Conservation (phyloP, 2,888 invertebrate genomes). For the Amphimallon solstitiale region DNA sequence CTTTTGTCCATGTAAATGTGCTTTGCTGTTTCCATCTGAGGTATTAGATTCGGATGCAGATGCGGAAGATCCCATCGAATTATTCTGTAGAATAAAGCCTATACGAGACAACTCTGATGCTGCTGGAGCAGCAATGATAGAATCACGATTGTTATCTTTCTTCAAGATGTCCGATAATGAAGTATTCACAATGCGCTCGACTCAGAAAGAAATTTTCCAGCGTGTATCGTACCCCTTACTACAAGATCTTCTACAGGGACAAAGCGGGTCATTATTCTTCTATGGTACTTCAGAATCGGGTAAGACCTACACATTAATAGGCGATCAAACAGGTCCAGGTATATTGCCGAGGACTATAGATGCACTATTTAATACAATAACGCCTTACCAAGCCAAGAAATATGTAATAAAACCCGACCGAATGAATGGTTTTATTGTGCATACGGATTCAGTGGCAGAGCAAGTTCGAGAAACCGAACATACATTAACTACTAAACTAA, state of each 20-base stretch:
- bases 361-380: constrained; percentile 8
- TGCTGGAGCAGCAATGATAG: too few species aligned
- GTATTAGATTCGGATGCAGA: not conserved
- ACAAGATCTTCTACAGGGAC: constrained; percentile 1
- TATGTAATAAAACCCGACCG: not conserved
- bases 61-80: not conserved
- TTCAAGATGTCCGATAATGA: not conserved
- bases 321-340: not conserved
- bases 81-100: constrained; percentile 7
- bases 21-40: not conserved
- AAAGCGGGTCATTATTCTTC: not conserved
- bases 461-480: not conserved
- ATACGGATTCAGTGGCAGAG: not conserved
- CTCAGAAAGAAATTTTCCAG: constrained; percentile 2
- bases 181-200: not conserved
- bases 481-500: not conserved
- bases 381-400: not conserved
- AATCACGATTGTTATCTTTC: too few species aligned
- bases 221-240: not conserved
- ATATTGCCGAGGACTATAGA: constrained; percentile 3
- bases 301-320: not conserved
- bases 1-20: too few species aligned
- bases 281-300: not conserved
- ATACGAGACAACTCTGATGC: not conserved
- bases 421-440: not conserved